Evolutionary conservation across 2,888 invertebrate genomes (phyloP).

Genomic region (Hybos culiciformis): DNA sequence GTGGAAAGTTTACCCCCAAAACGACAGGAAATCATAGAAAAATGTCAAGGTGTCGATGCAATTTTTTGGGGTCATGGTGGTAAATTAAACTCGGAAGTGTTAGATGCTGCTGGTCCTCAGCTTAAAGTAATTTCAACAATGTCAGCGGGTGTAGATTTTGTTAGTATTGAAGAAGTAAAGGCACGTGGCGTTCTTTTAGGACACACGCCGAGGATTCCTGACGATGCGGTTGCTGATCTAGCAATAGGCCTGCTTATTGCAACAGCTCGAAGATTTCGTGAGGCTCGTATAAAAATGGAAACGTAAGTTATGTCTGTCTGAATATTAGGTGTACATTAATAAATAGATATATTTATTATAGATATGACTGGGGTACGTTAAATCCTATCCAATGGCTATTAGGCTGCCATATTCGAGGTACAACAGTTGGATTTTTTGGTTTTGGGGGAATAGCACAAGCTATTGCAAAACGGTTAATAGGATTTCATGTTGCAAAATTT

Average conservation of each 20-base stretch:
- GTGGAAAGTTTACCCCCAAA: constrained; percentile 24
- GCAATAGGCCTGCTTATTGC: constrained; percentile 63
- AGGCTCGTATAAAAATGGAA: constrained; percentile 44
- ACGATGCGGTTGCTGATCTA: constrained; percentile 68
- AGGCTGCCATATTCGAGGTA: constrained; percentile 61
- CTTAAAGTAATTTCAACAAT: constrained; percentile 66
- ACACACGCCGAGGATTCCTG: constrained; percentile 62
- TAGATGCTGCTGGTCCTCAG: constrained; percentile 40
- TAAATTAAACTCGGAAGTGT: constrained; percentile 24
- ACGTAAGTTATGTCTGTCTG: not conserved
- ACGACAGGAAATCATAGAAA: constrained; percentile 27
- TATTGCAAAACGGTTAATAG: constrained; percentile 53
- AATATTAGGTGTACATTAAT: no score
- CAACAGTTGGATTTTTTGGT: constrained; percentile 75
- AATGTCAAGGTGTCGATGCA: constrained; percentile 29
- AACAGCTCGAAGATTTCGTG: constrained; percentile 62
- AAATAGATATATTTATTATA: no score
- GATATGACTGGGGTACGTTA: not conserved
- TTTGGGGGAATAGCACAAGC: constrained; percentile 66
- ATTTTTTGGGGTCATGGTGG: constrained; percentile 29
- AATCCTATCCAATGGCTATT: constrained; percentile 50
- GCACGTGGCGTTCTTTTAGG: constrained; percentile 61
- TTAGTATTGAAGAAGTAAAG: constrained; percentile 59
- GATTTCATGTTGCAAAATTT: constrained; percentile 57
- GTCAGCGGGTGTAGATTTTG: constrained; percentile 78